Conservation (phyloP, 1,140 invertebrate genomes). For the Lucilia sericata region DNA sequence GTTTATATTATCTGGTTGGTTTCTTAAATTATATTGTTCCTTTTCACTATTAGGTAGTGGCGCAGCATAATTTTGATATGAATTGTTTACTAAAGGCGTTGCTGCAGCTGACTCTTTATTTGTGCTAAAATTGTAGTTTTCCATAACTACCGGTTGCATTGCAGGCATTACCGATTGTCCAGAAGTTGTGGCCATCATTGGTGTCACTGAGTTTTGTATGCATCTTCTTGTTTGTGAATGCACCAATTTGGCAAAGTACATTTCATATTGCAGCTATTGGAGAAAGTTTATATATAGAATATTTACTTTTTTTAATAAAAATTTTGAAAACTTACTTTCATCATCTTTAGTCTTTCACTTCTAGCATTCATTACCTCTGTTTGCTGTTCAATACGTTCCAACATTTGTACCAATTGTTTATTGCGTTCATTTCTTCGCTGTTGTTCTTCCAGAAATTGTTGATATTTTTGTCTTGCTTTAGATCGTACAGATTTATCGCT, state of each 20-base stretch:
- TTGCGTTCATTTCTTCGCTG: slow-evolving; percentile 72
- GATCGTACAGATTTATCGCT: slow-evolving; percentile 67
- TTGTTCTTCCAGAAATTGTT: slow-evolving; percentile 74
- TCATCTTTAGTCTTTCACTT: slow-evolving; percentile 72
- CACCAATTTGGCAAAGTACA: slow-evolving; percentile 66
- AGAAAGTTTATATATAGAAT: background rate
- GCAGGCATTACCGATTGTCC: background rate
- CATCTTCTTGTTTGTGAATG: slow-evolving; percentile 62
- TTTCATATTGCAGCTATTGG: slow-evolving; percentile 63
- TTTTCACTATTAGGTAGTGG: background rate
- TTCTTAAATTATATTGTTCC: background rate
- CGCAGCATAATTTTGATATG: background rate
- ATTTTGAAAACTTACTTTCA: slow-evolving; percentile 66
- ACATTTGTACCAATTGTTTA: slow-evolving; percentile 70
- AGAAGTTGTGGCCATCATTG: background rate
- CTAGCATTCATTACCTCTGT: slow-evolving; percentile 72
- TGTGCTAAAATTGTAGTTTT: background rate
- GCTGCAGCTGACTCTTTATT: too few species aligned
- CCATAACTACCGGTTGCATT: background rate
- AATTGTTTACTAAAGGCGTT: background rate
- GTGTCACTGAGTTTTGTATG: slow-evolving; percentile 53
- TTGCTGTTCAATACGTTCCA: slow-evolving; percentile 72
- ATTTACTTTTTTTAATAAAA: background rate
- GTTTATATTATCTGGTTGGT: background rate
- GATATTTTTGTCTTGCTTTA: slow-evolving; percentile 72